Conservation (phyloP, 2,888 invertebrate species). For the Cheilosia soror region DNA sequence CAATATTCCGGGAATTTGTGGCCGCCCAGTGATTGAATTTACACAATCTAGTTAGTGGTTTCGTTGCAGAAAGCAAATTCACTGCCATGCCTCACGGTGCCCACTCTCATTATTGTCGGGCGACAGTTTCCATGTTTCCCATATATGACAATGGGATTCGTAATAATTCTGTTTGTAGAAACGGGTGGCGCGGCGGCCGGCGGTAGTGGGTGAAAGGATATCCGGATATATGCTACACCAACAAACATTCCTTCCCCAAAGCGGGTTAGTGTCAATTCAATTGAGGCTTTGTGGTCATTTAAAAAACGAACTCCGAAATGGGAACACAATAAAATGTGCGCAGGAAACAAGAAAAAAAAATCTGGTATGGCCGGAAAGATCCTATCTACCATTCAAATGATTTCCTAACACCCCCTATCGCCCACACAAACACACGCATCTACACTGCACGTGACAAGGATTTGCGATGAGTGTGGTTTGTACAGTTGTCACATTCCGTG, state of each 20-base stretch:
- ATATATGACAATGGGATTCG: slow-evolving; percentile 39
- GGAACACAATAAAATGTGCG: slow-evolving; percentile 11
- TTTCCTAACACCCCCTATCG: not conserved
- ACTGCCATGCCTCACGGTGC: slow-evolving; percentile 28
- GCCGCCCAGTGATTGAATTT: slow-evolving; percentile 73
- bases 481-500: slow-evolving; percentile 67
- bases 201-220: slow-evolving; percentile 21
- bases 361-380: slow-evolving; percentile 24
- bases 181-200: not conserved
- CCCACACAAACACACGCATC: slow-evolving; percentile 20
- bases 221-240: slow-evolving; percentile 40
- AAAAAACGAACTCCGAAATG: slow-evolving; percentile 25
- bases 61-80: slow-evolving; percentile 67
- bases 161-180: slow-evolving; percentile 64
- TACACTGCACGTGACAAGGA: slow-evolving; percentile 65
- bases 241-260: slow-evolving; percentile 42
- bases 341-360: slow-evolving; percentile 4
- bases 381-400: slow-evolving; percentile 50
- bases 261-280: slow-evolving; percentile 70
- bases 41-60: slow-evolving; percentile 75
- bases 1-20: slow-evolving; percentile 73
- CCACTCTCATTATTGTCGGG: slow-evolving; percentile 50
- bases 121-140: slow-evolving; percentile 12
- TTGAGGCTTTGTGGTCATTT: slow-evolving; percentile 61
- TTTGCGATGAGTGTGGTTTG: slow-evolving; percentile 68